A percentile compares a stretch with the other conserved stretches of the same genome.
phyloP scores from a whole-genome alignment of 2,888 invertebrate species.

The Gandaritis pyraliata region DNA sequence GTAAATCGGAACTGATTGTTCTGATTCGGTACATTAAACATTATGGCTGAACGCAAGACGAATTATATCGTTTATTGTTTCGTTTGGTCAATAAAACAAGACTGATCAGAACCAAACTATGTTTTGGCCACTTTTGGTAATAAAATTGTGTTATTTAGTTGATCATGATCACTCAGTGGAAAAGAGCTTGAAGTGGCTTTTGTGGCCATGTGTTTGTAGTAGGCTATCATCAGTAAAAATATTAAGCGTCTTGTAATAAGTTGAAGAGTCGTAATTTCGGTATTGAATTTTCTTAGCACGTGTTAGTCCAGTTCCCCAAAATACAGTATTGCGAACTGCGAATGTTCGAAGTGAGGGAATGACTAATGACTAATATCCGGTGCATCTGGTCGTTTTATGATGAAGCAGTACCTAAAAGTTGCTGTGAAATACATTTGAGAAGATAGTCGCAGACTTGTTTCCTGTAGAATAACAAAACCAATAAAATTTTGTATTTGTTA shows the following conservation, averaged over 20 bases:
- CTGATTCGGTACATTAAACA: slow-evolving; percentile 36
- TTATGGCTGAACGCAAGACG: slow-evolving; percentile 27
- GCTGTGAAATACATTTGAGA: neutral
- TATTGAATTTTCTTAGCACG: slow-evolving; percentile 11
- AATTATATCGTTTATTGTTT: slow-evolving; percentile 26
- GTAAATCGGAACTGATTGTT: slow-evolving; percentile 37
- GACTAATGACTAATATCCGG: slow-evolving; percentile 25
- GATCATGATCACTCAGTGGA: no score
- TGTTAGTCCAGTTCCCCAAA: slow-evolving; percentile 5
- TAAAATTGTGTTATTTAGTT: no score
- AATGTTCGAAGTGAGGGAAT: slow-evolving; percentile 11
- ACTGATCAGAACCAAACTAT: neutral
- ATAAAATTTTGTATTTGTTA: no score
- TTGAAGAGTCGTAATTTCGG: neutral
- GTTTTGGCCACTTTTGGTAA: neutral
- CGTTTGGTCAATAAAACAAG: slow-evolving; percentile 14
- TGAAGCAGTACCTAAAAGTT: slow-evolving; percentile 1
- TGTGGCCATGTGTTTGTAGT: no score
- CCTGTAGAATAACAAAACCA: neutral
- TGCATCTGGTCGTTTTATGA: slow-evolving; percentile 15
- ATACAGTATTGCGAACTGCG: slow-evolving; percentile 4
- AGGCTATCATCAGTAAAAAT: no score
- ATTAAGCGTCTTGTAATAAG: no score
- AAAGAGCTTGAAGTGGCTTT: no score
- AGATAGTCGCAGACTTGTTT: neutral